phyloP scores from a whole-genome alignment of 2,797 vertebrate species.

The Rhadinocentrus ornatus region DNA sequence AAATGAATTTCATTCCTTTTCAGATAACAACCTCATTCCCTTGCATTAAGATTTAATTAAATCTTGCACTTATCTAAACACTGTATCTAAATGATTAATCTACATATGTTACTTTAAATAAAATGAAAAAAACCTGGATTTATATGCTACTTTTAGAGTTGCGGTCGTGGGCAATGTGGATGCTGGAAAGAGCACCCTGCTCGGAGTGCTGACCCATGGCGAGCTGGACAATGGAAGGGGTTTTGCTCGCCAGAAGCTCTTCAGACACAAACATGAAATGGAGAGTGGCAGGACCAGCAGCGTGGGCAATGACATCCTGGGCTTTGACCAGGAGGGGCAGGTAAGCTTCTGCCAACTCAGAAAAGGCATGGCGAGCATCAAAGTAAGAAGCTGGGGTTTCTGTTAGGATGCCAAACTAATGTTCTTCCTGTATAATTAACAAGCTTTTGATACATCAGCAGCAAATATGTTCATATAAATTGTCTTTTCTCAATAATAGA shows the following conservation, averaged over 20 bases:
- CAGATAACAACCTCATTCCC: not conserved
- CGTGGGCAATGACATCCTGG: slow-evolving; percentile 97
- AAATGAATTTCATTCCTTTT: not conserved
- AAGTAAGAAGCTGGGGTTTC: slow-evolving; percentile 3
- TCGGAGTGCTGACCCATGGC: slow-evolving; percentile 95
- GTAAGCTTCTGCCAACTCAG: slow-evolving; percentile 46
- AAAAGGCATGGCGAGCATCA: not conserved
- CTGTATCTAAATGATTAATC: too few relatives aligned
- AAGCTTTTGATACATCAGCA: too few relatives aligned
- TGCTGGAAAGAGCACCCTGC: slow-evolving; percentile 94
- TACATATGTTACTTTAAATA: too few relatives aligned
- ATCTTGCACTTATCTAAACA: too few relatives aligned
- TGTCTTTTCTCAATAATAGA: too few relatives aligned
- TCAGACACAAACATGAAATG: slow-evolving; percentile 98
- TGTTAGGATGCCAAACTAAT: not conserved
- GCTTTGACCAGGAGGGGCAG: slow-evolving; percentile 96
- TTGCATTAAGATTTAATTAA: not conserved
- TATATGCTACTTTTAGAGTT: slow-evolving; percentile 83
- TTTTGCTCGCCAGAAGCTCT: slow-evolving; percentile 98
- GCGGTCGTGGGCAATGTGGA: slow-evolving; percentile 98
- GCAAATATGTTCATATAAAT: too few relatives aligned
- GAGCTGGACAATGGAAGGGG: slow-evolving; percentile 97
- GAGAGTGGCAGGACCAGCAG: slow-evolving; percentile 98
- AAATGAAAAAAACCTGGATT: too few relatives aligned
- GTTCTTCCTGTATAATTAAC: too few relatives aligned